phyloP scores from a whole-genome alignment of 2,113 vertebrate species.

The Gallinago jamesoni region DNA sequence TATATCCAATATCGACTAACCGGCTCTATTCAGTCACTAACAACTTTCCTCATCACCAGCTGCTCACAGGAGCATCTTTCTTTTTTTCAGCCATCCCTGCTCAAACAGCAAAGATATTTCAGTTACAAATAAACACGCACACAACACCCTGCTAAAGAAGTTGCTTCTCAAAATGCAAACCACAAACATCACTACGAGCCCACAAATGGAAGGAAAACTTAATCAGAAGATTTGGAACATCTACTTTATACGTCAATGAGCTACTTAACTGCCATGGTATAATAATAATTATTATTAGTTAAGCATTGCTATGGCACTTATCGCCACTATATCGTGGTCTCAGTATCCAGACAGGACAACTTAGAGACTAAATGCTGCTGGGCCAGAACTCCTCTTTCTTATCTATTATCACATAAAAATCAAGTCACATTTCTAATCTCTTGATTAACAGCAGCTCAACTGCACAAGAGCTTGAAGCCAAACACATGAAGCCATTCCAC shows the following conservation, averaged over 20 bases:
- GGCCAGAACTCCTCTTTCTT: not conserved
- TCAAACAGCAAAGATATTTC: not conserved
- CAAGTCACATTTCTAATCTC: not conserved
- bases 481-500: not conserved
- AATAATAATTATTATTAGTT: not conserved
- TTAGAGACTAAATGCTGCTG: not conserved
- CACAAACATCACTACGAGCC: not conserved
- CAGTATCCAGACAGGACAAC: not conserved
- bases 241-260: not conserved
- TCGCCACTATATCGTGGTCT: not conserved
- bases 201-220: not conserved
- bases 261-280: not conserved
- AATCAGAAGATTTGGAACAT: not conserved
- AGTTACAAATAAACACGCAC: not conserved
- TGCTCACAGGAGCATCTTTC: not conserved
- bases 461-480: not conserved
- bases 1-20: not conserved
- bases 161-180: not conserved
- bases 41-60: not conserved
- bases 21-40: not conserved
- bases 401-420: not conserved
- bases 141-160: fast-evolving
- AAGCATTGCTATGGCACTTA: not conserved
- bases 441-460: not conserved
- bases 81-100: not conserved